These are phyloP conservation scores for Pyrgus malvae DNA, from an alignment of 2,888 invertebrate species.

Conservation along the genomic window DNA sequence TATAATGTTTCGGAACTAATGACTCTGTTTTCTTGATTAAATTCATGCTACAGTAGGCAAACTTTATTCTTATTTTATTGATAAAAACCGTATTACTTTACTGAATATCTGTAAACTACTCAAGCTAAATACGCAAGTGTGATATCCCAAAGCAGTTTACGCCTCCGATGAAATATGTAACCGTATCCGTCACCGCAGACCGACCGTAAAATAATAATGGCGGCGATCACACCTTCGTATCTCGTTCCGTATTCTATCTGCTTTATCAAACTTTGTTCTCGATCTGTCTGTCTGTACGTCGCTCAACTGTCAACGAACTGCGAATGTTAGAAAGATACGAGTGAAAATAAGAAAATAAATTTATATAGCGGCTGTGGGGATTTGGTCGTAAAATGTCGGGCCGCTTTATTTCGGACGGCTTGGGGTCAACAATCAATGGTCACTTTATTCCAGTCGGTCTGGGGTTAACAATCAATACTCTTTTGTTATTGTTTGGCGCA, in stretches of 20 bases:
- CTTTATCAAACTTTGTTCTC: slow-evolving; percentile 53
- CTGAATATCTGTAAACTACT: too few relatives aligned
- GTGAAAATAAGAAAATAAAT: slow-evolving; percentile 25
- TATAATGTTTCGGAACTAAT: too few relatives aligned
- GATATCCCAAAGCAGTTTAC: too few relatives aligned
- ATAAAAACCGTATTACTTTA: too few relatives aligned
- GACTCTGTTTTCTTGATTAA: too few relatives aligned
- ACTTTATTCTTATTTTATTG: too few relatives aligned
- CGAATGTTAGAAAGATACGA: slow-evolving; percentile 20
- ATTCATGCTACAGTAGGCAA: too few relatives aligned
- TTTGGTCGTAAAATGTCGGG: slow-evolving; percentile 24
- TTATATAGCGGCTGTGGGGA: slow-evolving; percentile 17
- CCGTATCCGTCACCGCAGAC: slow-evolving; percentile 52
- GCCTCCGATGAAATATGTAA: slow-evolving; percentile 67
- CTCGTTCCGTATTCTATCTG: slow-evolving; percentile 52
- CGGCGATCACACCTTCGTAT: slow-evolving; percentile 45
- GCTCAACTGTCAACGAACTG: slow-evolving; percentile 36
- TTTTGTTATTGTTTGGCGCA: too few relatives aligned
- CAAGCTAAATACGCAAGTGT: too few relatives aligned
- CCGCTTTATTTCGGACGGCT: slow-evolving; percentile 18
- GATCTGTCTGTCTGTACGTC: slow-evolving; percentile 46
- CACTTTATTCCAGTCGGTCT: too few relatives aligned
- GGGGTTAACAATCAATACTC: too few relatives aligned
- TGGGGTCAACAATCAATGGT: slow-evolving; percentile 23
- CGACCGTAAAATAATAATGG: slow-evolving; percentile 49